Evolutionary conservation across 2,888 invertebrate genomes (phyloP), one percentile per base, ranked within the genome.

Genomic region (Hofmannophila pseudospretella): DNA sequence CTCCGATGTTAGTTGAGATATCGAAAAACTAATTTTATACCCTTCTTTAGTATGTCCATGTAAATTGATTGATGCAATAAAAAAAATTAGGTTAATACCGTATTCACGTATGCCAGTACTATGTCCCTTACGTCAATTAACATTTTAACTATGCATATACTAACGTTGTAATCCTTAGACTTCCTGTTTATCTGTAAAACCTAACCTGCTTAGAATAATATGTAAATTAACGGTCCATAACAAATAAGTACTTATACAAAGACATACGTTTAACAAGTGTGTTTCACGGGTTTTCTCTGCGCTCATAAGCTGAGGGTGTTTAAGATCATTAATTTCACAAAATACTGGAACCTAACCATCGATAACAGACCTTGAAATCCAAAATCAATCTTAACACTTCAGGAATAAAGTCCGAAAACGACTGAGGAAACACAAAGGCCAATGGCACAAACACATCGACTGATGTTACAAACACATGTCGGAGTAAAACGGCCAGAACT

Each of bases 401-500:
- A 2, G 3, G 2, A 14, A 16, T 37, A 72, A 51, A 59, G 73
- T 61, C 44, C 45, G 64, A 56, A 60, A 67, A 75, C 38, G 49
- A 54, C 49, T 55, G 52, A 42, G 42, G 44, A 42, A 42, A 20
- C 41, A 39, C 42, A 56, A 47, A 62, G 60, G 61, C 64, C 52
- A 64, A 55, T 61, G 64, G 54, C 58, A 64, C 63, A 56, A 57
- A 58, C 56, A 56, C 65, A 69, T 54, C 69, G 77, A 77, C 76
- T 74, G 76, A 72, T 71, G 75, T 75, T 74, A 80, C 78, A 74
- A 80, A 79, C 82, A 82, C 78, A 82, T 81, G 81, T 76, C 78
- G 62, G 72, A 56, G 54, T 53, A 57, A 57, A 47, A 23, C 54
- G 58, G 37, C 80, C 78, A 76, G 41, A 28, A 41, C 34, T 13